Conservation (phyloP, 64 coral and sea anemone genomes). For the Catalaphyllia jardinei region DNA sequence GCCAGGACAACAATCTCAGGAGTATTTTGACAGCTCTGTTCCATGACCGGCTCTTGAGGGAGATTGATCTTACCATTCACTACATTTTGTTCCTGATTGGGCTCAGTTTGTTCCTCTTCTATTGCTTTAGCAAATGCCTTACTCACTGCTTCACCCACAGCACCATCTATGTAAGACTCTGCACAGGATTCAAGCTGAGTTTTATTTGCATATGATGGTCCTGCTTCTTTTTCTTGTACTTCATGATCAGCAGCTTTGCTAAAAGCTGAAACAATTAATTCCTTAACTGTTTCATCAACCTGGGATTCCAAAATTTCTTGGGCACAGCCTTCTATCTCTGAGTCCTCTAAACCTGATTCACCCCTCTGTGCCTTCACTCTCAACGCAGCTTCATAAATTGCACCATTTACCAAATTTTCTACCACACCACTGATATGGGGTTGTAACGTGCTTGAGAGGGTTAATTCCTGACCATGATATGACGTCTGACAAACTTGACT, state of each 20-base stretch:
- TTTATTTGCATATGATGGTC: neutral
- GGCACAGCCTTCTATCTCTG: neutral
- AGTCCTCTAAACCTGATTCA: neutral
- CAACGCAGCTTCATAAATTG: constrained; percentile 62
- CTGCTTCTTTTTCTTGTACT: neutral
- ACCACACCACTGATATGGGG: constrained; percentile 48
- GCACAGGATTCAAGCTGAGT: neutral
- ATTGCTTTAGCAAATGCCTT: neutral
- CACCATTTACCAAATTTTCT: constrained; percentile 62
- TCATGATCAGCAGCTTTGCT: neutral
- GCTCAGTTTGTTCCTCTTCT: neutral
- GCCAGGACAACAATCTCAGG: neutral
- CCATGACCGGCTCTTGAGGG: neutral
- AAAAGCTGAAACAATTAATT: constrained; percentile 28
- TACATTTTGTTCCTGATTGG: neutral
- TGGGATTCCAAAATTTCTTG: constrained; percentile 18
- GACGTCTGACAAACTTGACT: neutral
- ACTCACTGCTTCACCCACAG: neutral
- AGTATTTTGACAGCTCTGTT: neutral
- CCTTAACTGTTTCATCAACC: constrained; percentile 7
- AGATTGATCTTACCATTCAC: constrained; percentile 34
- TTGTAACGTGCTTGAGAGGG: constrained; percentile 32
- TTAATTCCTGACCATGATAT: neutral
- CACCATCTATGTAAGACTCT: neutral
- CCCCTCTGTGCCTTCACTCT: constrained; percentile 4